These are phyloP conservation scores for Lysandra bellargus DNA, from an alignment of 2,888 invertebrate species.

Conservation along the genomic window DNA sequence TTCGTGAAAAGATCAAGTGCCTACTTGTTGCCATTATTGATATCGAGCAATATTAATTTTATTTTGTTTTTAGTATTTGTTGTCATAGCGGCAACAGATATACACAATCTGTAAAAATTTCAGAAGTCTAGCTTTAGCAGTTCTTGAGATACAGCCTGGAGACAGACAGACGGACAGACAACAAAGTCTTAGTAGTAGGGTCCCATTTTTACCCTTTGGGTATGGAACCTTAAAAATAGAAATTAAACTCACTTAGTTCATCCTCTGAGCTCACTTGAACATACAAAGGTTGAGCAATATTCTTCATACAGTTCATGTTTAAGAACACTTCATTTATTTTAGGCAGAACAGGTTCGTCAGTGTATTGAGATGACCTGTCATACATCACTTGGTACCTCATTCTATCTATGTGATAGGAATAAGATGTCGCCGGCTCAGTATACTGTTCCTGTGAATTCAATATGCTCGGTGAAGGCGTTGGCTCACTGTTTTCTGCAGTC, in stretches of 20 bases:
- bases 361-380: constrained; percentile 35
- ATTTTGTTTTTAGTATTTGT: no score
- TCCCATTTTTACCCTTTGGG: no score
- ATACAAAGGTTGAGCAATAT: constrained; percentile 52
- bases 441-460: neutral
- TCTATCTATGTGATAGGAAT: constrained; percentile 56
- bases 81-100: no score
- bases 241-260: constrained; percentile 51
- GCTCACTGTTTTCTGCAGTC: neutral
- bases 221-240: neutral
- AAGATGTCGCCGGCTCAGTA: neutral
- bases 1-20: no score
- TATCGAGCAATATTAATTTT: no score
- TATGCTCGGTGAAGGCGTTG: neutral
- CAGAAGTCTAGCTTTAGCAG: no score
- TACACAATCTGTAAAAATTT: no score
- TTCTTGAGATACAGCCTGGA: no score
- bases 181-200: no score
- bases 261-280: constrained; percentile 54
- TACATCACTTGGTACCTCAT: constrained; percentile 52
- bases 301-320: constrained; percentile 47
- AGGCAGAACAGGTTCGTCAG: constrained; percentile 47
- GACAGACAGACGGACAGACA: no score
- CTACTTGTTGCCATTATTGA: no score
- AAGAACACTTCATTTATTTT: constrained; percentile 57